Conservation (phyloP, 1,140 invertebrate genomes). For the Drosophila pectinifera region DNA sequence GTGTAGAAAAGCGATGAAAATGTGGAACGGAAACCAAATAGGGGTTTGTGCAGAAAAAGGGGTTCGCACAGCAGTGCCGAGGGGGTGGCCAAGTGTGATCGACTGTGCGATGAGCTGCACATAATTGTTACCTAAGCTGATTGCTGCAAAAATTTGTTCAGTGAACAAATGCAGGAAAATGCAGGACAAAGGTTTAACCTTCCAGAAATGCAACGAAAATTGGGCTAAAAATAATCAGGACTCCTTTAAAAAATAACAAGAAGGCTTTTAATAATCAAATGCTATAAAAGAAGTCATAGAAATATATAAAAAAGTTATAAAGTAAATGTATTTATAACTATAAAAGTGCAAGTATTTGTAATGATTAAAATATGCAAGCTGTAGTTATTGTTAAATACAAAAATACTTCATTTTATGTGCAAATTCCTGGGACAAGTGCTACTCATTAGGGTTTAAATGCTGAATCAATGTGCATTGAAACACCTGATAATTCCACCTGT, state of each 20-base stretch:
- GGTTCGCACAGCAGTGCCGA: background rate
- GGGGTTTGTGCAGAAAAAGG: conserved; percentile 17
- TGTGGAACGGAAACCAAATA: conserved; percentile 41
- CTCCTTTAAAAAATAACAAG: background rate
- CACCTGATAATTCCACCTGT: background rate
- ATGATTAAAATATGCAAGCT: too few relatives aligned
- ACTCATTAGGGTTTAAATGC: conserved; percentile 44
- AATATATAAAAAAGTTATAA: too few relatives aligned
- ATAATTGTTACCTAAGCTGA: conserved; percentile 55
- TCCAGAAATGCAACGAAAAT: background rate
- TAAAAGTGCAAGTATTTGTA: too few relatives aligned
- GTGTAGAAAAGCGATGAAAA: conserved; percentile 12
- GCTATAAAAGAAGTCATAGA: too few relatives aligned
- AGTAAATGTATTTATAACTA: too few relatives aligned
- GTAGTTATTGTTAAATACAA: too few relatives aligned
- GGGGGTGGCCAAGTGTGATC: conserved; percentile 28
- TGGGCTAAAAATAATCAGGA: too few relatives aligned
- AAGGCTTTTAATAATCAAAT: too few relatives aligned
- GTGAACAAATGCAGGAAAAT: conserved; percentile 6
- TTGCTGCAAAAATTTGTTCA: conserved; percentile 28
- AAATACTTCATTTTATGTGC: too few relatives aligned
- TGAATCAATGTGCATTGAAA: conserved; percentile 20
- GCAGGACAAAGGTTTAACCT: background rate
- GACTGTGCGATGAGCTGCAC: conserved; percentile 67
- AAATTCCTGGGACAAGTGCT: conserved; percentile 10